Evolutionary conservation across 1,140 invertebrate species (phyloP).

Genomic region (Callitettix versicolor): DNA sequence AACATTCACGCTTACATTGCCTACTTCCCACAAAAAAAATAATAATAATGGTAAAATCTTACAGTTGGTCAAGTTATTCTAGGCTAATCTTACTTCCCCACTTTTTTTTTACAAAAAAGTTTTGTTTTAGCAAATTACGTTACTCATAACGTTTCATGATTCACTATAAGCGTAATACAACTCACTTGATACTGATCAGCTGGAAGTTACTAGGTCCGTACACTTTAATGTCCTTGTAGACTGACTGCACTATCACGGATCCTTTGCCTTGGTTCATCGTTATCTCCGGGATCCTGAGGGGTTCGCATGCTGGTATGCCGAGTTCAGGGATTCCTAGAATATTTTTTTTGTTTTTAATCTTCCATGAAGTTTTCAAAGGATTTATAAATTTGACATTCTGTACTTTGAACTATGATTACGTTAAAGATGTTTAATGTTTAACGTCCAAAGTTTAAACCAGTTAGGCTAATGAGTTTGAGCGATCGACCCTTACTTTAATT

Average conservation of each 20-base stretch:
- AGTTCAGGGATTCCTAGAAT: slow-evolving; percentile 43
- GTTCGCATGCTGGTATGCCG: slow-evolving; percentile 49
- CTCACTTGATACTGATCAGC: slow-evolving; percentile 46
- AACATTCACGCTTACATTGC: no score
- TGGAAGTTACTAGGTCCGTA: slow-evolving; percentile 44
- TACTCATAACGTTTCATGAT: no score
- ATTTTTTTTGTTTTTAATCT: not conserved
- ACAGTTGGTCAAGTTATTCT: no score
- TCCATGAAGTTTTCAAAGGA: not conserved
- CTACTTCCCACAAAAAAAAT: no score
- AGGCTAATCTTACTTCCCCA: no score
- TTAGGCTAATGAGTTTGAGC: no score
- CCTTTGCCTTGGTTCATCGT: slow-evolving; percentile 46
- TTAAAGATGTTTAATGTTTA: not conserved
- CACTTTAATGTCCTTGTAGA: slow-evolving; percentile 45
- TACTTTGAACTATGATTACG: not conserved
- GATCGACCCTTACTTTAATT: no score
- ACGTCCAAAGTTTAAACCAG: no score
- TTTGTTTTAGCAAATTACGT: no score
- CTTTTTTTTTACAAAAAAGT: no score
- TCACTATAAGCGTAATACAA: slow-evolving; percentile 11
- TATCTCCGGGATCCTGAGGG: slow-evolving; percentile 44
- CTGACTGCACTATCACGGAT: slow-evolving; percentile 45
- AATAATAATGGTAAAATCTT: no score
- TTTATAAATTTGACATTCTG: not conserved